These are phyloP conservation scores for Lasioglossum baleicum DNA, from an alignment of 1,140 invertebrate species.

Conservation along the genomic window DNA sequence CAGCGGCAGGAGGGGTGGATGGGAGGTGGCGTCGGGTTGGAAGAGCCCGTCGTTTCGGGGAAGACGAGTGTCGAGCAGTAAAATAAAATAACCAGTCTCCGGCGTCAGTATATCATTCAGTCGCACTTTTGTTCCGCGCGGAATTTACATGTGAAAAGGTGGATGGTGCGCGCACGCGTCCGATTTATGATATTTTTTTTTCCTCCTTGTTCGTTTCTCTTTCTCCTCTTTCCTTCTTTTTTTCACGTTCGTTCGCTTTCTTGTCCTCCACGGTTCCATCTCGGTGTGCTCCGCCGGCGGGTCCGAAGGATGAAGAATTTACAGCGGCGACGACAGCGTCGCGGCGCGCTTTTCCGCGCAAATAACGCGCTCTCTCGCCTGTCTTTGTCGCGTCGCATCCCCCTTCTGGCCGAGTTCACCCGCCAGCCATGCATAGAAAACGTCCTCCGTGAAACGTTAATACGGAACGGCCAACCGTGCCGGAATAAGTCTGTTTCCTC, in stretches of 20 bases:
- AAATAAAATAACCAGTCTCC: constrained; percentile 65
- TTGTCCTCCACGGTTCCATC: neutral
- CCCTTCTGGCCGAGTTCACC: neutral
- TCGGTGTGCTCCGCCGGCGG: neutral
- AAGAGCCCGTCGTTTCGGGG: constrained; percentile 34
- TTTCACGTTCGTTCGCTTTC: neutral
- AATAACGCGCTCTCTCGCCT: neutral
- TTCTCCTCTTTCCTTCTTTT: neutral
- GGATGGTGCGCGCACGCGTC: constrained; percentile 16
- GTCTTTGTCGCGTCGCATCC: neutral
- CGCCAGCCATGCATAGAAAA: neutral
- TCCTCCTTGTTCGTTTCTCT: neutral
- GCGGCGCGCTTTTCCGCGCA: constrained; percentile 3
- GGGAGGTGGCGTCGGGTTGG: constrained; percentile 24
- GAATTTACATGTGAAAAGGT: constrained; percentile 72
- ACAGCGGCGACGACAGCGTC: constrained; percentile 8
- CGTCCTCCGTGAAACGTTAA: constrained; percentile 3
- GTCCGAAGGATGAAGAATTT: constrained; percentile 35
- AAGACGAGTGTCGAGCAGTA: constrained; percentile 59
- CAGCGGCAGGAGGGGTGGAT: neutral
- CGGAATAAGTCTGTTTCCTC: neutral
- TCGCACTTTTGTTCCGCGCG: constrained; percentile 67
- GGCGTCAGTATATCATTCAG: constrained; percentile 61
- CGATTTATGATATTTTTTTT: constrained; percentile 66
- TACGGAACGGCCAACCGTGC: neutral